These are phyloP conservation scores for Balearica regulorum DNA, from an alignment of 2,797 vertebrate species.

Conservation along the genomic window DNA sequence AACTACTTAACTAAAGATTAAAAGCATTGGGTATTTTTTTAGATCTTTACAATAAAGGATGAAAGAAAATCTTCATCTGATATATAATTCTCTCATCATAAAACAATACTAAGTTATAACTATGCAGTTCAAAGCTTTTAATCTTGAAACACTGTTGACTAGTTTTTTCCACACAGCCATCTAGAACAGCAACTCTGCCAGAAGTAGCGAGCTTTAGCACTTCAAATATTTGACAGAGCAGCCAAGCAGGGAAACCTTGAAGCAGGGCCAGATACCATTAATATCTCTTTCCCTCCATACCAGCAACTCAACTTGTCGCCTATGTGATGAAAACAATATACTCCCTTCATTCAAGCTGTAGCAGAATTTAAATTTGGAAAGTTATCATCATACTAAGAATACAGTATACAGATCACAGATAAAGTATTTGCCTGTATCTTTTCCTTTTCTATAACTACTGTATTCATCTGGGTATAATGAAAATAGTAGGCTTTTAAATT, in stretches of 20 bases:
- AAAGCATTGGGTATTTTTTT: background rate
- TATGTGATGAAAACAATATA: conserved; percentile 23
- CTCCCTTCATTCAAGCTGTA: background rate
- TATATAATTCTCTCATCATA: background rate
- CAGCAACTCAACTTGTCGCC: conserved; percentile 10
- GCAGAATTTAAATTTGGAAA: background rate
- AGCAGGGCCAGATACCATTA: conserved; percentile 20
- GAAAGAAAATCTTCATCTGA: background rate
- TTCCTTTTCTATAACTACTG: background rate
- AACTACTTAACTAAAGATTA: background rate
- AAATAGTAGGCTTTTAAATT: background rate
- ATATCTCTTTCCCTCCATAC: background rate
- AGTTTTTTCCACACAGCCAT: background rate
- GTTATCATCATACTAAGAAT: background rate
- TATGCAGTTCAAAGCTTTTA: background rate
- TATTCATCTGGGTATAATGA: background rate
- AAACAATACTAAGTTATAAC: background rate
- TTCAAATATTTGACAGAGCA: background rate
- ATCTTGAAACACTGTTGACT: background rate
- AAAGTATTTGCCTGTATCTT: background rate
- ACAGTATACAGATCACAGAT: background rate
- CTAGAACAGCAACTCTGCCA: conserved; percentile 1
- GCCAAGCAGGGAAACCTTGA: conserved; percentile 3
- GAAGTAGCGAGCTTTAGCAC: background rate
- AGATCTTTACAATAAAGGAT: background rate